Percentiles rank a stretch among this genome's conserved stretches.
These are phyloP conservation scores for Vultur gryphus DNA, from an alignment of 2,797 vertebrate species.

Conservation along the genomic window DNA sequence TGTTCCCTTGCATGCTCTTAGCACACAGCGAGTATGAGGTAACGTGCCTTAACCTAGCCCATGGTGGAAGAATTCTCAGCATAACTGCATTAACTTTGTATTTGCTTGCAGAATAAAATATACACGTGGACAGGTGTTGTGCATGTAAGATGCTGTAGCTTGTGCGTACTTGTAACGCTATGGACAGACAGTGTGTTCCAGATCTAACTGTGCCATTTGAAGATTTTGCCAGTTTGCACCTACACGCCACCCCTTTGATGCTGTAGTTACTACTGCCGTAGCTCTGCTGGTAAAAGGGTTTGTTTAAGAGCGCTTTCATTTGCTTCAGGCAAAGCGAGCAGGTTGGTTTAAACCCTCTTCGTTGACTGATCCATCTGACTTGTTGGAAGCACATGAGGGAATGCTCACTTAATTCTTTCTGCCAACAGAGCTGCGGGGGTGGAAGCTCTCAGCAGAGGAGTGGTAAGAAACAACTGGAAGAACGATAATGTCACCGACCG, in stretches of 20 bases:
- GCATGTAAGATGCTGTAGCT: background rate
- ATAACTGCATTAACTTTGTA: background rate
- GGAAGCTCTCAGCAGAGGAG: background rate
- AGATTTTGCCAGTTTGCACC: background rate
- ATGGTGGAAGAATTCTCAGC: background rate
- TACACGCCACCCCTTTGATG: accelerated
- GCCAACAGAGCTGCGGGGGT: conserved; percentile 34
- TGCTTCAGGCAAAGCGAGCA: conserved; percentile 15
- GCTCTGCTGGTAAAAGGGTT: background rate
- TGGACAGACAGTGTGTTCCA: background rate
- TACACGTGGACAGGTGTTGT: accelerated
- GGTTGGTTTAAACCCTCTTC: conserved; percentile 19
- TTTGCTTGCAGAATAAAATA: background rate
- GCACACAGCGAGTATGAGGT: background rate
- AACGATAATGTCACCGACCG: background rate
- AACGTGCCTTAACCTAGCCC: background rate
- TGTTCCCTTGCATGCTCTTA: background rate
- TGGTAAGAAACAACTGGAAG: background rate
- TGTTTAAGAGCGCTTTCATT: background rate
- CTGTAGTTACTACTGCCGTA: background rate
- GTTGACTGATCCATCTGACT: conserved; percentile 40
- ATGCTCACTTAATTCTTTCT: background rate
- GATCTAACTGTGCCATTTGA: background rate
- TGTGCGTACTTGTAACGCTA: background rate
- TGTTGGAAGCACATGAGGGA: background rate